A percentile compares a stretch with the other conserved stretches of the same genome.
phyloP scores from a whole-genome alignment of 1,140 invertebrate species.

The Gonioctena quinquepunctata region DNA sequence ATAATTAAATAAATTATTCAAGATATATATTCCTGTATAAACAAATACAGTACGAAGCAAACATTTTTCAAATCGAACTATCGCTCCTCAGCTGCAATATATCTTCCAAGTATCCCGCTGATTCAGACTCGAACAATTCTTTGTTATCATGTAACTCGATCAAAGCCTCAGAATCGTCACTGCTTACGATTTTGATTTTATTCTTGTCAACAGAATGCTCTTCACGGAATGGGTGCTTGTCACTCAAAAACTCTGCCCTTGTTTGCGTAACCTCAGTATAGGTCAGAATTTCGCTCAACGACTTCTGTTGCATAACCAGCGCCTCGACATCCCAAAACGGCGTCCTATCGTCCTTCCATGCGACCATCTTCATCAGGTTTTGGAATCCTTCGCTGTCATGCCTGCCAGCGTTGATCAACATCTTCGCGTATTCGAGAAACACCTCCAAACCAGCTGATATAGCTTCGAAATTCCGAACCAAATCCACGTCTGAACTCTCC shows the following conservation, averaged over 20 bases:
- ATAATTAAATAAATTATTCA: too few species aligned
- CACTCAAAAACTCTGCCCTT: too few species aligned
- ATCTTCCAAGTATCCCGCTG: not conserved
- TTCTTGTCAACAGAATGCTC: too few species aligned
- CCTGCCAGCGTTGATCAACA: conserved; percentile 27
- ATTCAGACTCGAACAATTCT: not conserved
- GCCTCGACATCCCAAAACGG: not conserved
- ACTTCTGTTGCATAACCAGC: not conserved
- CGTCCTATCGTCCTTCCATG: conserved; percentile 38
- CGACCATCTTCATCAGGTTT: conserved; percentile 28
- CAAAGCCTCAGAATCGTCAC: not conserved
- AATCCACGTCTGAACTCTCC: conserved; percentile 32
- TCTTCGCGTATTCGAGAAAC: conserved; percentile 32
- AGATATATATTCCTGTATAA: too few species aligned
- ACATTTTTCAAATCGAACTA: too few species aligned
- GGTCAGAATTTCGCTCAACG: not conserved
- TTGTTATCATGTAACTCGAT: not conserved
- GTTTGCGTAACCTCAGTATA: too few species aligned
- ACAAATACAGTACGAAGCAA: too few species aligned
- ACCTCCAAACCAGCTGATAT: conserved; percentile 43
- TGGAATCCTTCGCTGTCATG: conserved; percentile 3
- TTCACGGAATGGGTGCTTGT: too few species aligned
- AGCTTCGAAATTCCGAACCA: conserved; percentile 46
- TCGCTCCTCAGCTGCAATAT: not conserved
- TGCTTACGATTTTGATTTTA: too few species aligned